Evolutionary conservation across 1,140 invertebrate species (phyloP), one percentile per base, ranked within the genome.

Genomic region (Choristoneura fumiferana): DNA sequence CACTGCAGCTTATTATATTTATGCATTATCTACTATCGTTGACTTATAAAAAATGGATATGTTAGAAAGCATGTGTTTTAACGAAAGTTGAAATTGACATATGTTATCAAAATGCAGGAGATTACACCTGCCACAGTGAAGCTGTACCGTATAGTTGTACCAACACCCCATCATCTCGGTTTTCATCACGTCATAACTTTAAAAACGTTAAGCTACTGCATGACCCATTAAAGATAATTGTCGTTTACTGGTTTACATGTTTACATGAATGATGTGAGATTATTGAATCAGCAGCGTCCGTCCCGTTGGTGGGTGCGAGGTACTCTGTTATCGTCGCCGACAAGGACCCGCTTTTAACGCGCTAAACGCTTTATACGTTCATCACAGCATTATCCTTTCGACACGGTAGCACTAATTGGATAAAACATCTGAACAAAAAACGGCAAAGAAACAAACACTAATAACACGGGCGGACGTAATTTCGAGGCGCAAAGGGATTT

Each of bases 341-440:
- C 71, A 78, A 76, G 78, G 76, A 69, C 69, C 78, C 74, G 78
- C 72, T 83, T 81, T 83, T 80, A 83, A 83, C 73, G 57, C 76
- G 78, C 72, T 85, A 81, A 84, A 76, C 73, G 72, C 71, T 87
- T 86, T 76, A 82, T 84, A 65, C 68, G 73, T 83, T 82, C 80
- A 84, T 83, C 78, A 79, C 77, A 71, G 67, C 76, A 89, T 89
- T 89, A 89, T 87, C 81, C 84, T 87, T 89, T 89, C 84, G 86
- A 89, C 86, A 89, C 86, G 86, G 86, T 87, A 89, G 86, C 84
- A 82, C 84, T 89, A 89, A 89, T 89, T 87, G 86, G 86, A 81
- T 83, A 71, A 84, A 84, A 82, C 72, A 73, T 78, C 67, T 78
- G 69, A 71, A 81, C 69, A 81, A 84, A 81, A 86, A 89, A 79